Conservation (phyloP, 2,113 vertebrate genomes). For the Ceuthmochares aereus region DNA sequence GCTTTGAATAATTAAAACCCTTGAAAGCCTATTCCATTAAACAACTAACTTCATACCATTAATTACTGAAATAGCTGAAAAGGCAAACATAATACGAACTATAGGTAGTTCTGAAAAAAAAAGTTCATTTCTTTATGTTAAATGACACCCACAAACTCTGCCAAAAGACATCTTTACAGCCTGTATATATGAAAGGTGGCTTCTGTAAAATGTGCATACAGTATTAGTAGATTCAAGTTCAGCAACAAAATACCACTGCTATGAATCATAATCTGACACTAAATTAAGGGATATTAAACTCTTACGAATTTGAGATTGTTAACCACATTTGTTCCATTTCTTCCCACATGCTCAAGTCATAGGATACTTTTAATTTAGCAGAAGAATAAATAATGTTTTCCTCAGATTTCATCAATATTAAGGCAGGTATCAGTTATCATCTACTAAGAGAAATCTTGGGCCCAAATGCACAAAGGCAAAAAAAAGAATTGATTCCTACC, state of each 20-base stretch:
- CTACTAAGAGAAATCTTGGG: background rate
- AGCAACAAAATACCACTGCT: constrained; percentile 6
- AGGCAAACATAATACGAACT: background rate
- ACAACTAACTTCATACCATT: background rate
- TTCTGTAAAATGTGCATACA: background rate
- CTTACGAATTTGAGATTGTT: background rate
- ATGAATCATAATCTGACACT: background rate
- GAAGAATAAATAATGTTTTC: background rate
- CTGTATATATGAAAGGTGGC: background rate
- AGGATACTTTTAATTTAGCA: background rate
- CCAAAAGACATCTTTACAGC: background rate
- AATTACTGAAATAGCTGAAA: constrained; percentile 12
- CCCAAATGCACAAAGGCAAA: background rate
- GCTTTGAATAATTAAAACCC: constrained; percentile 32
- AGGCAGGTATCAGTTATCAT: background rate
- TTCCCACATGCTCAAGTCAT: background rate
- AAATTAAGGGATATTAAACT: constrained; percentile 11
- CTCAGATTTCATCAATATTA: background rate
- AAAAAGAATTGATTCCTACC: background rate
- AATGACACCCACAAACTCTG: background rate
- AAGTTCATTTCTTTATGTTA: background rate
- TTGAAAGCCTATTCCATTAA: constrained; percentile 9
- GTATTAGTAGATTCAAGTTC: background rate
- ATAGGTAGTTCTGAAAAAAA: background rate
- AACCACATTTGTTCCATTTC: background rate